A percentile compares a stretch with the other conserved stretches of the same genome.
Evolutionary conservation across 2,888 invertebrate species (phyloP).

Genomic region (Hirudinaria manillensis): DNA sequence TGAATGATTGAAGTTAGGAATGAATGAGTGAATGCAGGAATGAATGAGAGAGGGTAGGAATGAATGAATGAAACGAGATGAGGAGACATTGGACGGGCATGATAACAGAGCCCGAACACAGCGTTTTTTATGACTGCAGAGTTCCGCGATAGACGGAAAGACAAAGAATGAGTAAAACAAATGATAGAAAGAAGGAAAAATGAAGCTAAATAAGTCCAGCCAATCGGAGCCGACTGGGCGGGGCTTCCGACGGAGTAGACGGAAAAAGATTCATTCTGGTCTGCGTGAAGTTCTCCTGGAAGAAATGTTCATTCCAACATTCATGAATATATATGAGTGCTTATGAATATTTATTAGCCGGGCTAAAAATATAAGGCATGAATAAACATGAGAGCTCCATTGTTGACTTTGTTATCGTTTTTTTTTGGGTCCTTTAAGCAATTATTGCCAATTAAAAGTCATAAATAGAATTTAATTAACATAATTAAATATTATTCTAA

Average conservation of each 20-base stretch:
- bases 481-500: too few species aligned
- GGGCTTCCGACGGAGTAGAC: background rate
- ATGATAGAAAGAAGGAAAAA: conserved; percentile 17
- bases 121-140: conserved; percentile 25
- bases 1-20: conserved; percentile 32
- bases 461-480: too few species aligned
- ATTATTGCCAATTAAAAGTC: too few species aligned
- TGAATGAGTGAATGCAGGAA: conserved; percentile 33
- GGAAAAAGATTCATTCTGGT: background rate
- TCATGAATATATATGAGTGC: background rate
- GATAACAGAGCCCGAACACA: conserved; percentile 21
- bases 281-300: background rate
- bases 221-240: background rate
- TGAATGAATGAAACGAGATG: conserved; percentile 22
- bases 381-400: too few species aligned
- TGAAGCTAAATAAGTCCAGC: conserved; percentile 14
- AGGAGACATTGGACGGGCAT: background rate
- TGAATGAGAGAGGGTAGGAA: conserved; percentile 34
- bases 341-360: too few species aligned
- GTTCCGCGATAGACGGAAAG: conserved; percentile 23
- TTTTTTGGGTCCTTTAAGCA: too few species aligned
- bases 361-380: too few species aligned
- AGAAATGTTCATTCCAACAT: background rate
- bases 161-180: background rate
- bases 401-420: too few species aligned